phyloP scores from a whole-genome alignment of 2,797 vertebrate genomes.

The Sibirionetta formosa region DNA sequence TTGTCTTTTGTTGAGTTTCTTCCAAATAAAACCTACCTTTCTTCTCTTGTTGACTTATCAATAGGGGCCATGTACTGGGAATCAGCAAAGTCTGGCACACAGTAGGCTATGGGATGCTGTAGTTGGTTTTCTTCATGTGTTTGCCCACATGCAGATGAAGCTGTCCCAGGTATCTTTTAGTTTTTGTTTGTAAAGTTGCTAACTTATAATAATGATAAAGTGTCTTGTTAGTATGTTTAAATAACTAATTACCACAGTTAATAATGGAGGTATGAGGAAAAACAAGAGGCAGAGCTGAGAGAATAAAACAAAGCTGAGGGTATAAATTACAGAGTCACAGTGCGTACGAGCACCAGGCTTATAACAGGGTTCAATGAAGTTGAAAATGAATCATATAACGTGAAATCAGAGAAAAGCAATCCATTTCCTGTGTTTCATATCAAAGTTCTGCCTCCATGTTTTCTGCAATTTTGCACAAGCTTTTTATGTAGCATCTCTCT shows the following conservation, averaged over 20 bases:
- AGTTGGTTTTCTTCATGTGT: constrained; percentile 96
- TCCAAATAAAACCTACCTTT: not conserved
- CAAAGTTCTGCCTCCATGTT: not conserved
- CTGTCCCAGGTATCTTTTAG: constrained; percentile 90
- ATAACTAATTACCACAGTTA: not conserved
- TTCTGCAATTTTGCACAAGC: not conserved
- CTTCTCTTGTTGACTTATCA: not conserved
- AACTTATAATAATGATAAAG: not conserved
- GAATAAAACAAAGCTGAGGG: not conserved
- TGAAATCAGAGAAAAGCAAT: not conserved
- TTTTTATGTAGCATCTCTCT: not conserved
- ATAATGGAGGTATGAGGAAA: not conserved
- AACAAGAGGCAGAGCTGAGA: not conserved
- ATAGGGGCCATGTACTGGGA: constrained; percentile 95
- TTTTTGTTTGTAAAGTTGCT: not conserved
- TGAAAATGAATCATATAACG: not conserved
- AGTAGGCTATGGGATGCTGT: constrained; percentile 97
- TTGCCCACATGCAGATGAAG: constrained; percentile 99
- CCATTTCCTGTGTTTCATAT: rapidly evolving
- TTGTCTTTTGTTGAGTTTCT: not conserved
- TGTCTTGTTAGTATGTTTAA: not conserved
- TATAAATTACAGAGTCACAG: not conserved
- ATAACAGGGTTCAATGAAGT: not conserved
- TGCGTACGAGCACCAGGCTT: not conserved
- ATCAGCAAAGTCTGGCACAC: constrained; percentile 96